Base-by-base conservation (phyloP, 2,797 vertebrate genomes). In the Megaceryle alcyon region DNA sequence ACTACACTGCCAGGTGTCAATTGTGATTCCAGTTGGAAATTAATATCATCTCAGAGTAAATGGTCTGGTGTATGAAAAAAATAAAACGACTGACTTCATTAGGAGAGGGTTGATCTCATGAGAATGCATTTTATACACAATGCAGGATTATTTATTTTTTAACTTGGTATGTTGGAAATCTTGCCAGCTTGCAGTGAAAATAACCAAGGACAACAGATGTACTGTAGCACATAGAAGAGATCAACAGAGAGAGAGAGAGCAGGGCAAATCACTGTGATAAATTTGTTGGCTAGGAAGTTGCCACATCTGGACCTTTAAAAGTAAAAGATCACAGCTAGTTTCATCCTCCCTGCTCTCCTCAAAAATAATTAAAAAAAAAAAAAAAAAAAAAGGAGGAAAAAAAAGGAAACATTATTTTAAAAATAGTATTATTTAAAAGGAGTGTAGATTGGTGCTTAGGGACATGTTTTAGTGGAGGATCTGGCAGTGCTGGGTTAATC, bases 1-100 rank as follows among this genome's bases (percentile, higher is more conserved):
- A 94, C 49, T 48, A 61, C 59, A 79, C 11, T 96, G 69, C 84
- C 94, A 94, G 91, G 92, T 96, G 87, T 96, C 95, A 96, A 59
- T 75, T 84, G 76, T 84, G 80, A 63, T 86, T 90, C 72, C 31
- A 68, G 51, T 63, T 94, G 72, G 85, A 96, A 96, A 91, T 94
- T 92, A 94, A 79, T 92, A 94, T 91, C 21, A 71, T 87, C 65
- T 86, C 85, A 79, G 86, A 95, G 76, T 88, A 96, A 96, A 94
- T 94, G 65, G 88, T 93, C 63, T 93, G 61, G 17, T 76, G 15
- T 88, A 87, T n/a, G 64, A 82, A 92, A 87, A 95, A 82, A 51
- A 63, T 13, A 61, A 77, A 88, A 59, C 63, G 51, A 71, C 82
- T 72, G 82, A 88, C 59, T 92, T 92, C 41, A 59, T 87, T 88